Percentiles rank a stretch among this genome's conserved stretches.
Conservation (phyloP, 2,888 invertebrate species). For the Parnassius smintheus region DNA sequence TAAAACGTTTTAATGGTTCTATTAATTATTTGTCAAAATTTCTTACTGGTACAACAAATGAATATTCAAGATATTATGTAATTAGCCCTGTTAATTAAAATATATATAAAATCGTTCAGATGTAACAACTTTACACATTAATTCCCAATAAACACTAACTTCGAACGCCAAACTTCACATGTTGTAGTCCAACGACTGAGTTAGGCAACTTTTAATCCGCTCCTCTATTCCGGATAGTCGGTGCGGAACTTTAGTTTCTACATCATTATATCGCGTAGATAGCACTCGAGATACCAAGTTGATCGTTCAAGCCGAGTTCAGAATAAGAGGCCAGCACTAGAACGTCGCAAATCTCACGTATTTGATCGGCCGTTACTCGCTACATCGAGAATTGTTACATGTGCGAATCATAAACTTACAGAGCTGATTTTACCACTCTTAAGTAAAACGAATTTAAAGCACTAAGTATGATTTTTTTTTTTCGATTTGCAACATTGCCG, state of each 20-base stretch:
- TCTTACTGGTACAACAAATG: no score
- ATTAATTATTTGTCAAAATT: no score
- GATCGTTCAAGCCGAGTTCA: conserved; percentile 34
- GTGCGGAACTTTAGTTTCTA: conserved; percentile 19
- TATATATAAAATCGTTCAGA: conserved; percentile 10
- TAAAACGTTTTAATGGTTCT: no score
- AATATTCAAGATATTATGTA: no score
- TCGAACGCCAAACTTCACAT: conserved; percentile 37
- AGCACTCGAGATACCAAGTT: conserved; percentile 34
- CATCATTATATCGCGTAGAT: conserved; percentile 24
- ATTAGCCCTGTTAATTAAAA: background rate
- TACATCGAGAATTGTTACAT: conserved; percentile 55
- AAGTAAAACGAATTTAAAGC: background rate
- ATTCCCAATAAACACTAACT: conserved; percentile 30
- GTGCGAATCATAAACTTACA: conserved; percentile 41
- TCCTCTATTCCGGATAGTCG: conserved; percentile 33
- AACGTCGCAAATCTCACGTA: conserved; percentile 72
- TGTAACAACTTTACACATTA: conserved; percentile 14
- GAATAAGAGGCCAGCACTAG: conserved; percentile 48
- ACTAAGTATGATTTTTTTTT: no score
- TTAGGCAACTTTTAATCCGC: conserved; percentile 40
- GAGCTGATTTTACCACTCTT: conserved; percentile 39
- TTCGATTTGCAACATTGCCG: no score
- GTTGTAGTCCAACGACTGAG: conserved; percentile 30
- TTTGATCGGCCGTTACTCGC: conserved; percentile 62